Evolutionary conservation across 64 coral and sea anemone genomes (phyloP).

Genomic region (Hydrozoanthus tunicans): DNA sequence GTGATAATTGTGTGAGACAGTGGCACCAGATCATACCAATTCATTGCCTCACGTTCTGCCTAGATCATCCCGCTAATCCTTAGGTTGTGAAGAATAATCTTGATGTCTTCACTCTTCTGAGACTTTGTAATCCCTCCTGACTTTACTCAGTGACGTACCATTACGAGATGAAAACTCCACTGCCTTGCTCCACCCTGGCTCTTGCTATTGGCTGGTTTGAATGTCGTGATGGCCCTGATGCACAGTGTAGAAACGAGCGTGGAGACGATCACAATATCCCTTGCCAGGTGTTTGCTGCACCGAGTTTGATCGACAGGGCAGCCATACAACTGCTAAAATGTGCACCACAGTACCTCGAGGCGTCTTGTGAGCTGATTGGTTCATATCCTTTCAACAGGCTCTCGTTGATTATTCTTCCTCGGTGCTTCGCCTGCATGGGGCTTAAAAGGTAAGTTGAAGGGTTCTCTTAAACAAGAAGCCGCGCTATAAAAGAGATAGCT

Average conservation of each 20-base stretch:
- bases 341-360: slow-evolving; percentile 70
- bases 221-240: slow-evolving; percentile 58
- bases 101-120: no score
- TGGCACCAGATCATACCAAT: no score
- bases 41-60: no score
- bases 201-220: slow-evolving; percentile 91
- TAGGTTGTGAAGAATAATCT: neutral
- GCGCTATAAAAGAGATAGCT: no score
- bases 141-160: slow-evolving; percentile 57
- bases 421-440: slow-evolving; percentile 98
- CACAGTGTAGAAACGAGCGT: slow-evolving; percentile 46
- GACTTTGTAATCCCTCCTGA: no score
- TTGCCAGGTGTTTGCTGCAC: slow-evolving; percentile 80
- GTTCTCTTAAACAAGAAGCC: neutral
- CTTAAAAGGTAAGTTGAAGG: slow-evolving; percentile 75
- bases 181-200: slow-evolving; percentile 95
- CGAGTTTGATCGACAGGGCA: slow-evolving; percentile 86
- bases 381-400: slow-evolving; percentile 90
- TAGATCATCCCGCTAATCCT: no score
- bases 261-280: slow-evolving; percentile 36
- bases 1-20: no score
- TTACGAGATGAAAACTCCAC: slow-evolving; percentile 83
- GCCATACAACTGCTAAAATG: slow-evolving; percentile 72
- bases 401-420: slow-evolving; percentile 80
- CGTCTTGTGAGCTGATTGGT: slow-evolving; percentile 89